Conservation (phyloP, 2,797 vertebrate genomes). For the Schizopygopsis malacanthus region DNA sequence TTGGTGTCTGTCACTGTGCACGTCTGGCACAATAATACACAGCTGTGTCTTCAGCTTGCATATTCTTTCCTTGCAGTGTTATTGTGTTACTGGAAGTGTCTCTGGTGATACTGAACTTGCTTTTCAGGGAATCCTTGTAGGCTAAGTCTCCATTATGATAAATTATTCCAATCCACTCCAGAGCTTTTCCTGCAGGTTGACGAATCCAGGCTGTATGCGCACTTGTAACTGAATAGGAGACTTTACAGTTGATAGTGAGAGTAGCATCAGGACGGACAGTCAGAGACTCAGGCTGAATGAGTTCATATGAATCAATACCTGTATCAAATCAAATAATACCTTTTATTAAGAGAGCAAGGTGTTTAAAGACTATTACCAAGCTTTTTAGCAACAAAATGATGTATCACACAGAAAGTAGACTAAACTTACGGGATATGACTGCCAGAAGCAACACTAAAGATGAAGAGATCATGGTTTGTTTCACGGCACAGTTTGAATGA, state of each 20-base stretch:
- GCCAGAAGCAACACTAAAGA: no score
- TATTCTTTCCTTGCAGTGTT: slow-evolving; percentile 29
- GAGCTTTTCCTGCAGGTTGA: no score
- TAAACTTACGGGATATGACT: no score
- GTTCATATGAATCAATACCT: neutral
- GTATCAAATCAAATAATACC: neutral
- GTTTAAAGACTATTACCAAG: no score
- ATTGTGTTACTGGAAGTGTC: slow-evolving; percentile 35
- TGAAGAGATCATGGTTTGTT: neutral
- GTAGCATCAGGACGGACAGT: neutral
- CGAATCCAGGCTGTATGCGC: no score
- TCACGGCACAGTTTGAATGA: neutral
- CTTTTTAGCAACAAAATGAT: no score
- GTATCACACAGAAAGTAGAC: no score
- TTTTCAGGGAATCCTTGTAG: neutral
- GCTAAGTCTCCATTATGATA: no score
- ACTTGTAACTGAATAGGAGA: no score
- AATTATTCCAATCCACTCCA: no score
- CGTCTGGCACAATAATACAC: slow-evolving; percentile 14
- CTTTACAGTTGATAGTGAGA: no score
- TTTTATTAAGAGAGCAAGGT: rapidly evolving
- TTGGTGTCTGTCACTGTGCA: neutral
- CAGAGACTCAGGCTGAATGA: slow-evolving; percentile 8
- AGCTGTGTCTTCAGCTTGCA: slow-evolving; percentile 43
- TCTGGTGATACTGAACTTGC: slow-evolving; percentile 32